Evolutionary conservation across 2,113 vertebrate genomes (phyloP), one percentile per base, ranked within the genome.

Genomic region (Bujurquina vittata): DNA sequence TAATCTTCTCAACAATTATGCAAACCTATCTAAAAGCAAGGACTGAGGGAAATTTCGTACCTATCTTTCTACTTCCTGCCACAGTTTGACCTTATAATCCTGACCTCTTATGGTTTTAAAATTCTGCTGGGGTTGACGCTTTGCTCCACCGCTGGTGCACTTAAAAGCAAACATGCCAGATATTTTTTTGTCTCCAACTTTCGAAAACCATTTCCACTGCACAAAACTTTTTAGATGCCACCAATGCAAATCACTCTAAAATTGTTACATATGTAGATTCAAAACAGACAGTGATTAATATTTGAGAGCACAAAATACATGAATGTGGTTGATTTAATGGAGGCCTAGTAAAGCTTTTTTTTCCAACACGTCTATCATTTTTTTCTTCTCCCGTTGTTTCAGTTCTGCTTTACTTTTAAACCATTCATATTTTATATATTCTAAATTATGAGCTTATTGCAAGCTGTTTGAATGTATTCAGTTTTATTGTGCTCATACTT

Each of bases 1-100:
- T 75, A 54, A 72, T 77, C 57, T 75, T 62, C 78, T 18, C 15
- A 59, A 79, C 75, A 67, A 55, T 75, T n/a, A 37, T 33, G 59
- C 23, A 67, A 40, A 29, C 18, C 10, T 77, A 74, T 67, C 22
- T 23, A 54, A 61, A 72, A 72, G 67, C 46, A 54, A 18, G 10
- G 40, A 62, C 52, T 20, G 8, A 43, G 40, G 11, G 40, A 62
- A 57, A n/a, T 26, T 80, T 49, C 17, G 46, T 43, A 7, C 52
- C 60, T 18, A 18, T 17, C 49, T 37, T 60, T 59, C 10, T 61
- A 11, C 17, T 54, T 72, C 40, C 59, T 60, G 74, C 54, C 57
- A 75, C 73, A 73, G 26, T 31, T 40, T 73, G 23, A 72, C 58
- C 52, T 75, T 43, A 7, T 22, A 49, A 43, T 67, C 59, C 23